Percentiles rank a stretch among this genome's conserved stretches.
Evolutionary conservation across 2,113 vertebrate species (phyloP).

Genomic region (Steatornis caripensis): DNA sequence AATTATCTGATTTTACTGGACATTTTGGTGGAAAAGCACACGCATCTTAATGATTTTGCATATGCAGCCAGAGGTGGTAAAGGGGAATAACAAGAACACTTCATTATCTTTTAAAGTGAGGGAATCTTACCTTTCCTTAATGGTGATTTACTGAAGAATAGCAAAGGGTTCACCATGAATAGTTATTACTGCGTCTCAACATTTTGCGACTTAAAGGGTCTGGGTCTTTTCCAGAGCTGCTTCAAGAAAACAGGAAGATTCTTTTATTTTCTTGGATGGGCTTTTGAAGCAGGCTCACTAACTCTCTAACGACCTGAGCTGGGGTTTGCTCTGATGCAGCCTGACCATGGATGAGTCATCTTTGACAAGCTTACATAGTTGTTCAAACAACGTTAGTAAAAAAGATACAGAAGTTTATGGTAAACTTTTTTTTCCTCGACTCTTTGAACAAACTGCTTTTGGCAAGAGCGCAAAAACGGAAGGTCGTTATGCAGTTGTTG

Average conservation of each 20-base stretch:
- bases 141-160: background rate
- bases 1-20: background rate
- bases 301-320: background rate
- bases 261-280: background rate
- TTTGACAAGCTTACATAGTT: background rate
- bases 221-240: background rate
- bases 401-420: background rate
- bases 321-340: background rate
- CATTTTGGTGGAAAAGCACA: background rate
- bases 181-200: background rate
- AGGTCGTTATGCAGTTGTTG: background rate
- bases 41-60: background rate
- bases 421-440: background rate
- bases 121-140: background rate
- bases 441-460: slow-evolving; percentile 1
- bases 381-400: background rate
- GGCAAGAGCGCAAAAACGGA: background rate
- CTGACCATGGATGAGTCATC: background rate
- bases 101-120: background rate
- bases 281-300: background rate
- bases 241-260: background rate
- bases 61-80: background rate
- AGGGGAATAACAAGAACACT: background rate
- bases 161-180: background rate
- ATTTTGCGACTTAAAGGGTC: background rate